Evolutionary conservation across 2,113 vertebrate species (phyloP).

Genomic region (Cacatua alba): DNA sequence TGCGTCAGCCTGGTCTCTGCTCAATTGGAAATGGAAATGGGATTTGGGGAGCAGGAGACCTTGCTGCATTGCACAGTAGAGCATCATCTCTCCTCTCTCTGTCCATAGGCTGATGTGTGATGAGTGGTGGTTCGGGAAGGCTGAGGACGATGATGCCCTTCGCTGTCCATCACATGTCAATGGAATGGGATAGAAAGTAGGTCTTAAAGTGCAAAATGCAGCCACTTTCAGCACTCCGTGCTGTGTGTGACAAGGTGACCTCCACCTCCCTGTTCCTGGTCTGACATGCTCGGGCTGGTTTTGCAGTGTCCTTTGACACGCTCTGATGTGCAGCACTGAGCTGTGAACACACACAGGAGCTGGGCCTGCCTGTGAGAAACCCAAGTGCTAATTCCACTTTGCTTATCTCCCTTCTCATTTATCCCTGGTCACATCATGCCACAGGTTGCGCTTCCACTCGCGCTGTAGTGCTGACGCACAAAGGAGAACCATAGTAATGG

Average conservation of each 20-base stretch:
- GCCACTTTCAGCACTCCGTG: not conserved
- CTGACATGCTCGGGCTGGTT: not conserved
- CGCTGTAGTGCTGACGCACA: not conserved
- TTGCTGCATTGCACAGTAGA: not conserved
- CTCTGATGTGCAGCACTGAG: not conserved
- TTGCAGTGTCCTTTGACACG: not conserved
- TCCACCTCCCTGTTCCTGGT: not conserved
- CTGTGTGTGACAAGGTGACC: not conserved
- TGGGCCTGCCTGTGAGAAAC: not conserved
- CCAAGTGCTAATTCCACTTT: not conserved
- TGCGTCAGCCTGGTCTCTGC: not conserved
- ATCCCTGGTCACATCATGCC: not conserved
- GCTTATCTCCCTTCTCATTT: not conserved
- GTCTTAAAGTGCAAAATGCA: not conserved
- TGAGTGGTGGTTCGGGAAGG: not conserved
- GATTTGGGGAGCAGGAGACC: not conserved
- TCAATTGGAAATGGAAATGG: not conserved
- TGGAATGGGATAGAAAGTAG: not conserved
- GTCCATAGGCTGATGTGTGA: fast-evolving
- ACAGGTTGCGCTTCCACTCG: not conserved
- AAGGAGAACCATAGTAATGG: not conserved
- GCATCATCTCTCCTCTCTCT: not conserved
- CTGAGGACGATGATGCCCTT: not conserved
- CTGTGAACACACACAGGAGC: not conserved
- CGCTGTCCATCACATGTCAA: fast-evolving